These are phyloP conservation scores for Palaemon carinicauda DNA, from an alignment of 1,140 invertebrate genomes.

Conservation along the genomic window DNA sequence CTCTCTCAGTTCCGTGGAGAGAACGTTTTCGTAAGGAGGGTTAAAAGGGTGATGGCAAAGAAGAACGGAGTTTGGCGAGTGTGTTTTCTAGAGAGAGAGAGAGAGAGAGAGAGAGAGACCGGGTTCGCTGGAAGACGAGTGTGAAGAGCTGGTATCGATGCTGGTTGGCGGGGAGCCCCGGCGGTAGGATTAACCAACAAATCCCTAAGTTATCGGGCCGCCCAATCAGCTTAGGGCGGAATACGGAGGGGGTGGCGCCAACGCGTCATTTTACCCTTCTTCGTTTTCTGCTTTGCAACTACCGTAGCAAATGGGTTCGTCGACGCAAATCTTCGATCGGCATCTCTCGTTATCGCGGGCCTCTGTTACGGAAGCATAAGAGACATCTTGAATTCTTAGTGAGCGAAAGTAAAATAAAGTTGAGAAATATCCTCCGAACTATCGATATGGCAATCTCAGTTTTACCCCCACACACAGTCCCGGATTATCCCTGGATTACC, in stretches of 20 bases:
- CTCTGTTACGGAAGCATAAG: too few species aligned
- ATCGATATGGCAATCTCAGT: constrained; percentile 37
- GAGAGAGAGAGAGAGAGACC: neutral
- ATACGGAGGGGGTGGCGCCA: neutral
- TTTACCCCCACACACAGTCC: constrained; percentile 31
- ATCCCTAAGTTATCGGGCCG: constrained; percentile 51
- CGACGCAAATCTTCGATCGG: too few species aligned
- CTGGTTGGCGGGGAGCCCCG: constrained; percentile 48
- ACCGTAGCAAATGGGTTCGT: too few species aligned
- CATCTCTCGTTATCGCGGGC: too few species aligned
- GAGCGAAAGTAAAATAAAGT: neutral
- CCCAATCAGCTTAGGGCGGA: constrained; percentile 53
- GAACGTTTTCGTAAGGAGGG: neutral
- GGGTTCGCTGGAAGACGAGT: neutral
- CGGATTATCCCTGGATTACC: constrained; percentile 51
- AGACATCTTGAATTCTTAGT: neutral
- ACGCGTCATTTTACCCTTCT: neutral
- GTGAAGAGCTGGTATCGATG: neutral
- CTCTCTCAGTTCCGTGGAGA: neutral
- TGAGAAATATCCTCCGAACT: neutral
- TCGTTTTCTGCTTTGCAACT: neutral
- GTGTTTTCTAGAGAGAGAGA: neutral
- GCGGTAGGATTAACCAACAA: constrained; percentile 50
- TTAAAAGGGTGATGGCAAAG: neutral
- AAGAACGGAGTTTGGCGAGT: neutral